Evolutionary conservation across 2,888 invertebrate species (phyloP).

Genomic region (Spisula subtruncata): DNA sequence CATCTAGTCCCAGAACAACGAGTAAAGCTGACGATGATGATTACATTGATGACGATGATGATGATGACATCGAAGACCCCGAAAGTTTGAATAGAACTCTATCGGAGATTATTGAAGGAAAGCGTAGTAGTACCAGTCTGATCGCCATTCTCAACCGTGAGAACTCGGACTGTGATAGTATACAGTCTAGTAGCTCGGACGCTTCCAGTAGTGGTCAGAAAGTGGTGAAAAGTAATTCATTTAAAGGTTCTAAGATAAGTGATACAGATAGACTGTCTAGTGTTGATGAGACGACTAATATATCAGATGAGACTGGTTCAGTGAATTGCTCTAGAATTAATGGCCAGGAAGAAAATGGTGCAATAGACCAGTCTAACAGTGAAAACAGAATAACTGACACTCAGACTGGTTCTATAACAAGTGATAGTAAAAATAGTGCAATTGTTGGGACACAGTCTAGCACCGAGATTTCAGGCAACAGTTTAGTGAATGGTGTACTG

Average conservation of each 20-base stretch:
- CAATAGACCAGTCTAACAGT: constrained; percentile 62
- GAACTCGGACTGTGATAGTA: constrained; percentile 70
- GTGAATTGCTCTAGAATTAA: constrained; percentile 18
- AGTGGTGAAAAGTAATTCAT: constrained; percentile 44
- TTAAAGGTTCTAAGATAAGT: constrained; percentile 36
- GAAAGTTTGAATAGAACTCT: constrained; percentile 83
- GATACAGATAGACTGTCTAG: constrained; percentile 39
- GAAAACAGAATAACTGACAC: constrained; percentile 33
- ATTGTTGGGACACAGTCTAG: constrained; percentile 46
- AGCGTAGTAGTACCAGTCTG: constrained; percentile 67
- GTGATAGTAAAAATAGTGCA: constrained; percentile 43
- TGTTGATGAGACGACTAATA: constrained; percentile 35
- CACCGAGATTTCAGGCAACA: constrained; percentile 3
- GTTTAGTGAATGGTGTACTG: constrained; percentile 29
- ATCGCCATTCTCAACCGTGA: constrained; percentile 68
- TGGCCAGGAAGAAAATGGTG: constrained; percentile 46
- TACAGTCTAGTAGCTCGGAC: constrained; percentile 68
- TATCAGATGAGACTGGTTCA: background rate
- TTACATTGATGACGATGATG: constrained; percentile 75
- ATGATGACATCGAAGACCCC: constrained; percentile 80
- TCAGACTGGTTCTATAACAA: constrained; percentile 38
- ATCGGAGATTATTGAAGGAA: constrained; percentile 84
- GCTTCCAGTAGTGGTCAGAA: constrained; percentile 45
- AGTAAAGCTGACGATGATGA: constrained; percentile 73
- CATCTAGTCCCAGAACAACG: constrained; percentile 50